Base-by-base conservation (phyloP, 2,113 vertebrate species). In the Epinephelus moara region DNA sequence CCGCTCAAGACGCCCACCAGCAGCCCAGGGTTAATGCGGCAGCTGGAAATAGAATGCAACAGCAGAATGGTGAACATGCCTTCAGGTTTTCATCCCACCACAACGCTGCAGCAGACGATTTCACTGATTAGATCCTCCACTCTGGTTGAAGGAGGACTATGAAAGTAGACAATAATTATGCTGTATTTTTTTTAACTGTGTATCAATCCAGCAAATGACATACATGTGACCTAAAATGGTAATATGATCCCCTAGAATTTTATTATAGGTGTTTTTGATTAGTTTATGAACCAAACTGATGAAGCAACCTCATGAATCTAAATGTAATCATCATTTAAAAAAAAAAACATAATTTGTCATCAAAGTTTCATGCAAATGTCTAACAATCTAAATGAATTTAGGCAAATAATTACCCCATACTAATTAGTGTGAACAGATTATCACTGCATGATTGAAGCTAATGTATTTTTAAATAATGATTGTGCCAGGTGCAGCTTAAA, bases 1-100 rank as follows among this genome's bases (percentile, higher is more conserved):
- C 76, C 60, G 76, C 86, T 92, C 73, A 82, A 89, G 85, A 90
- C 84, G 25, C 81, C 90, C 89, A 91, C 88, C 60, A 76, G 87
- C 81, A 79, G 77, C 61, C 40, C 56, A 1, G 59, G 3, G n/a
- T 12, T 67, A 68, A 62, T 4, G 4, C 23, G 1, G 63, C 61
- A 57, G 61, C 73, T 42, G 61, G 67, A 47, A 67, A 50, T 14
- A 55, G 50, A 64, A 71, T 9, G 14, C 56, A 42, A 40, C 25
- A 21, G 50, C 42, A 45, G 27, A 66, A 25, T 13, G 3, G 9
- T 14, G 19, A 13, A 2, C 0, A 10, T 21, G 59, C 71, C 70
- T 86, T 78, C 73, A 13, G 64, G 64, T 78, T 83, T 62, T 80
- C 33, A 80, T 82, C 42, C 59, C 42, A 25, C 1, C 18, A 12